Evolutionary conservation across 2,113 vertebrate species (phyloP), one percentile per base, ranked within the genome.

Genomic region (Campylorhamphus procurvoides): DNA sequence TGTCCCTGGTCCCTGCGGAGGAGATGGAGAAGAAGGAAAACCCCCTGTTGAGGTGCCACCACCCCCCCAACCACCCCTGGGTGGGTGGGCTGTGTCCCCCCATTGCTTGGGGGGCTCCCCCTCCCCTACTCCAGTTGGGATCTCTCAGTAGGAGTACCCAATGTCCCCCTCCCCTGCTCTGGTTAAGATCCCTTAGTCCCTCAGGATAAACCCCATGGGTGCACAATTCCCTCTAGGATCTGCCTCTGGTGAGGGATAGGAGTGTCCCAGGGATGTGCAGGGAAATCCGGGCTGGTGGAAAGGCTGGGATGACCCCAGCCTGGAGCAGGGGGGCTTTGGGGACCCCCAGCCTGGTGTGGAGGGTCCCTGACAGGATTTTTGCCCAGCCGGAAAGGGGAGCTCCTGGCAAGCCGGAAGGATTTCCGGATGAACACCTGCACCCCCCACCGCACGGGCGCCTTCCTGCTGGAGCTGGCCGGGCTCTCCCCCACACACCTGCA

Each of bases 381-480:
- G 31, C 24, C 2, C 96, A 99, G 99, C 97, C 42, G 91, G 31
- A 98, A 97, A 37, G 98, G 99, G 6, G 99, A 99, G 94, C 28
- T 99, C 18, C 84, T 99, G 35, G 98, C 98, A 68, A 99, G 99
- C 97, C 98, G 98, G 86, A 98, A 98, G 96, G 99, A 99, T 92
- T 99, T 99, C 83, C 96, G 98, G 62, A 99, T 99, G 89, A 99
- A 99, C 88, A 97, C 97, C 0, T 98, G 97, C 94, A 95, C 96
- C 10, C 98, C 98, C 0, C 98, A 98, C 33, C 37, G 80, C 42
- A 72, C 64, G 0, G 98, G 98, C 1, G 78, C 98, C 55, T 98
- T 99, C 92, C 87, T 98, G 76, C 97, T 99, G 96, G 98, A 97
- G 47, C 88, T 97, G 5, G 46, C 59, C 3, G 92, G 93, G 5